A percentile compares a stretch with the other conserved stretches of the same genome.
Evolutionary conservation across 2,797 vertebrate species (phyloP).

Genomic region (Spinus pinus): DNA sequence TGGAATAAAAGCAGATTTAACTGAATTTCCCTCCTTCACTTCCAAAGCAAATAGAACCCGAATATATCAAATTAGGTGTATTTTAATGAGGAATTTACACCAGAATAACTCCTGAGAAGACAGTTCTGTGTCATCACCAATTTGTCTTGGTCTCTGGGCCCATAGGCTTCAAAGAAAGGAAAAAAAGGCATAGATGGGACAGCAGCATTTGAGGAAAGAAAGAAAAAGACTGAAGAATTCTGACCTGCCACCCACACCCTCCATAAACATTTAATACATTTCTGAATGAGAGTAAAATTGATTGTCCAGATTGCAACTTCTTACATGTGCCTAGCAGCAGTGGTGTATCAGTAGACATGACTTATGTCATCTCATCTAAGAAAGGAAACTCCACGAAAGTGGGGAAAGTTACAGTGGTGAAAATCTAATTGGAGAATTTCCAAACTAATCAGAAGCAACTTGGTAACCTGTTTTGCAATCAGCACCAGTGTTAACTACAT

Average conservation of each 20-base stretch:
- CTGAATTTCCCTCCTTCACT: neutral
- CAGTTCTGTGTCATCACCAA: neutral
- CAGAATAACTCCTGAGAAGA: neutral
- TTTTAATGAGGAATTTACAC: neutral
- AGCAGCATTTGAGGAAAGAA: neutral
- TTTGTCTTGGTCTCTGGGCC: neutral
- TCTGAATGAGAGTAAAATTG: neutral
- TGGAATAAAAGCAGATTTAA: neutral
- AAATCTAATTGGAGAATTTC: neutral
- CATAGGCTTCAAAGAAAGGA: neutral
- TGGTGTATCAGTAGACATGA: neutral
- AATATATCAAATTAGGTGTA: neutral
- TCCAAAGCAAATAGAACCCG: neutral
- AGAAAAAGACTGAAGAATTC: neutral
- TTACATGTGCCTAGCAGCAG: neutral
- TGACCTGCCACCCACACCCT: neutral
- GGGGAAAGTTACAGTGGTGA: neutral
- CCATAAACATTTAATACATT: neutral
- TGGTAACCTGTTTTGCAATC: neutral
- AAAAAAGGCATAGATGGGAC: neutral
- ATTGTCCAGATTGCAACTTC: neutral
- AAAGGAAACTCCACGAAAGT: rapidly evolving
- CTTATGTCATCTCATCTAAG: neutral
- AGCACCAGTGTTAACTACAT: neutral
- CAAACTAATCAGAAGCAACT: neutral